Percentiles rank a stretch among this genome's conserved stretches.
phyloP scores from a whole-genome alignment of 2,113 vertebrate species.

The Micronycteris hirsuta region DNA sequence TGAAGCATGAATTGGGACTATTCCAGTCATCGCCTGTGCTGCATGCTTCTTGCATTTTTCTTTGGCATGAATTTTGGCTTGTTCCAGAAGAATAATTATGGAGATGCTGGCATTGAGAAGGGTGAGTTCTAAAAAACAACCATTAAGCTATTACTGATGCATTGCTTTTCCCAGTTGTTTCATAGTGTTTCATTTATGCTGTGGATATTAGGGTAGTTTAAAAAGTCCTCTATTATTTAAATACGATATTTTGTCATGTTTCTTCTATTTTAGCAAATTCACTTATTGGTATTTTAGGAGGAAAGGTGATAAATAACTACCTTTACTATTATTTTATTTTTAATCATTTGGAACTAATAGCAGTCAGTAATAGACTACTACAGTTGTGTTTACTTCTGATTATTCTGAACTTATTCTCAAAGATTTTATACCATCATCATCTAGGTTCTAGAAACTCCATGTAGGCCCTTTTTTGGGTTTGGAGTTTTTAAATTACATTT shows the following conservation, averaged over 20 bases:
- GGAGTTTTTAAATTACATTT: not conserved
- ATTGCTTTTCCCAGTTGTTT: not conserved
- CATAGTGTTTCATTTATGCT: not conserved
- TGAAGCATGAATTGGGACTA: not conserved
- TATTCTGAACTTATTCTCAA: not conserved
- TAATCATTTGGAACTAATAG: slow-evolving; percentile 4
- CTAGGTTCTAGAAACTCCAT: not conserved
- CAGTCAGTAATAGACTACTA: not conserved
- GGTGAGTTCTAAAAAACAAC: slow-evolving; percentile 1
- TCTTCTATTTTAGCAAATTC: slow-evolving; percentile 9
- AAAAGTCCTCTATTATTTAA: not conserved
- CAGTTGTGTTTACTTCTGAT: not conserved
- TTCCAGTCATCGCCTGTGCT: not conserved
- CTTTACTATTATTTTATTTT: not conserved
- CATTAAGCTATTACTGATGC: not conserved
- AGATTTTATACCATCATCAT: not conserved
- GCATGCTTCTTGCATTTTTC: not conserved
- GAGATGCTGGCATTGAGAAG: not conserved
- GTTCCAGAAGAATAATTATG: not conserved
- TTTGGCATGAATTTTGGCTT: not conserved
- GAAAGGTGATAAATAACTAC: not conserved
- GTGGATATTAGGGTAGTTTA: not conserved
- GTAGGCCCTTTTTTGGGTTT: not conserved
- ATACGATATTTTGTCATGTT: not conserved
- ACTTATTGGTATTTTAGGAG: not conserved